Evolutionary conservation across 2,113 vertebrate genomes (phyloP), one percentile per base, ranked within the genome.

Genomic region (Python bivittatus): DNA sequence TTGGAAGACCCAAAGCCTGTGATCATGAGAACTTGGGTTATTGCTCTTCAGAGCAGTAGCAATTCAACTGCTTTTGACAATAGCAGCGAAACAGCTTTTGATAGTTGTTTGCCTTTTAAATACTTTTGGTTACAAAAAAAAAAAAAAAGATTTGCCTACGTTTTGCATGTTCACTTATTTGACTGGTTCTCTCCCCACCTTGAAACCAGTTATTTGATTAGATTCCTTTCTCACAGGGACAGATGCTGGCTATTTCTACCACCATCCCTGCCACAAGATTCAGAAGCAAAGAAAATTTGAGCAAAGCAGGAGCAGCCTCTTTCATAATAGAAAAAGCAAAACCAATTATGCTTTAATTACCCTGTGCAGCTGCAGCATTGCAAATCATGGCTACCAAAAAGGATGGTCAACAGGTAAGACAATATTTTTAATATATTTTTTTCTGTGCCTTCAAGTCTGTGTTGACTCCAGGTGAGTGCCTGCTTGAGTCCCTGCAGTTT

Each of bases 371-470:
- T 90, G 79, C 84, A 72, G 29, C 87, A n/a, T 64, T 90, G 61
- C 68, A 88, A 91, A 5, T 90, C 53, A 3, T 0, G 27, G 83
- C 86, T 90, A 5, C 52, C 90, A 83, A 68, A 54, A 84, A 93
- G 90, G 79, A 89, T 68, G 90, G 48, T 53, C 83, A 96, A 44
- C 92, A 97, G 96, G 96, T 96, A 96, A 88, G 95, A 87, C 38
- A 61, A 87, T 8, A 8, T 23, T 84, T 38, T 72, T 8, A 6
- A 53, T 56, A 5, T 86, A 53, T 57, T 57, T 33, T 68, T 72
- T 72, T 33, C 17, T 33, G 13, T 42, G 0, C 22, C 72, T 79
- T 79, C 72, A 79, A 79, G 33, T 38, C 42, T 22, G 33, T 42
- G 20, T 79, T 79, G 33, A 42, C 17, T 79, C 20, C 33, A 79